Percentiles rank a stretch among this genome's conserved stretches.
These are phyloP conservation scores for Epinephelus moara DNA, from an alignment of 2,113 vertebrate genomes.

Conservation along the genomic window DNA sequence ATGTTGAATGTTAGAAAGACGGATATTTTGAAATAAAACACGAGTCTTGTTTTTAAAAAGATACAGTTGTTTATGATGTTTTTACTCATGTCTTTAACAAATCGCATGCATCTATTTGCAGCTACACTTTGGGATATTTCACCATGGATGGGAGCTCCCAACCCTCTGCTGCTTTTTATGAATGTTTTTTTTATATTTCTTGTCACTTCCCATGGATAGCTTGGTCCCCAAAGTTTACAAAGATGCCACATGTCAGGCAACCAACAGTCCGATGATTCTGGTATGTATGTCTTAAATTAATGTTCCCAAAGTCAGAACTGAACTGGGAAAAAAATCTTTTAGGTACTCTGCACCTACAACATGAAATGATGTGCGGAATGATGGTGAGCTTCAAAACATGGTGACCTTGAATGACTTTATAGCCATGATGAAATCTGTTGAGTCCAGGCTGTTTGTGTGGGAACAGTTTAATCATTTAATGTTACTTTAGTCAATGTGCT, in stretches of 20 bases:
- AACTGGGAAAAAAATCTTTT: too few species aligned
- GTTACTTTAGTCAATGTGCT: too few species aligned
- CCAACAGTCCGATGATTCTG: not conserved
- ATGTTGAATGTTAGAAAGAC: constrained; percentile 43
- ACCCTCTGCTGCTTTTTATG: not conserved
- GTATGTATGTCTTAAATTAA: too few species aligned
- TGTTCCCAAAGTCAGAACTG: too few species aligned
- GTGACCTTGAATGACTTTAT: too few species aligned
- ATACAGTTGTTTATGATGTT: not conserved
- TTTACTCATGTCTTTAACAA: too few species aligned
- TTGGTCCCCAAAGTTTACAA: not conserved
- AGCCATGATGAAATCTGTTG: too few species aligned
- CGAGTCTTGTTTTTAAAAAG: constrained; percentile 31
- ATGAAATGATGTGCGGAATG: too few species aligned
- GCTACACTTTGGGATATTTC: not conserved
- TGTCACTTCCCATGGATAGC: not conserved
- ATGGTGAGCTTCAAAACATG: too few species aligned
- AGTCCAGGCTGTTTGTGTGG: too few species aligned
- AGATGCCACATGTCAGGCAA: not conserved
- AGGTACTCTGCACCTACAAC: too few species aligned
- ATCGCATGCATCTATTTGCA: not conserved
- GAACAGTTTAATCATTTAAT: too few species aligned
- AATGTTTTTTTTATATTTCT: not conserved
- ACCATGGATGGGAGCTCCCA: not conserved
- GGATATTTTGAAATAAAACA: constrained; percentile 66